These are phyloP conservation scores for Heterotis niloticus DNA, from an alignment of 2,113 vertebrate genomes.

Conservation along the genomic window DNA sequence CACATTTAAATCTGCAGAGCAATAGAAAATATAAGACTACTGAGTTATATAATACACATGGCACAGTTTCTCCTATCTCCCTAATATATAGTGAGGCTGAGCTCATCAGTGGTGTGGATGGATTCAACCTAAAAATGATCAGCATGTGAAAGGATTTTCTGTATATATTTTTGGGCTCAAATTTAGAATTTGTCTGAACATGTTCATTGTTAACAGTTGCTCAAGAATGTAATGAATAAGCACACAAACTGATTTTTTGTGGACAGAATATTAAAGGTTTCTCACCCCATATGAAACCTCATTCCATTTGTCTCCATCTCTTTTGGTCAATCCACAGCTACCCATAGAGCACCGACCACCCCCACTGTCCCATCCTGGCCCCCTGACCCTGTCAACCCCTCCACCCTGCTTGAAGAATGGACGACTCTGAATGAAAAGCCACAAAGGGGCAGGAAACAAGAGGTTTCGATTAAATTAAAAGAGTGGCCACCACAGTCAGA, in stretches of 20 bases:
- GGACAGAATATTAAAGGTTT: background rate
- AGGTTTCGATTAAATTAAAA: conserved; percentile 5
- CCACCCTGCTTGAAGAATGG: background rate
- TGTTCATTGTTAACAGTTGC: background rate
- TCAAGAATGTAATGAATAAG: background rate
- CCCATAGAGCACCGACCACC: background rate
- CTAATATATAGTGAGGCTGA: too few relatives aligned
- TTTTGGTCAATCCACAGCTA: background rate
- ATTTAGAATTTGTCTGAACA: background rate
- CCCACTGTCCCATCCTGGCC: background rate
- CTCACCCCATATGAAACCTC: background rate
- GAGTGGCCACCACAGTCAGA: background rate
- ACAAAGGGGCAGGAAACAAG: background rate
- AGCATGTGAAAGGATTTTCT: too few relatives aligned
- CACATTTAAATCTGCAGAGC: too few relatives aligned
- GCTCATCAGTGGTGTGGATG: too few relatives aligned
- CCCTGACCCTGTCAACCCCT: background rate
- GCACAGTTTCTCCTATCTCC: too few relatives aligned
- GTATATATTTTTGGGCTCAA: too few relatives aligned
- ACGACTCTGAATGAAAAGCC: background rate
- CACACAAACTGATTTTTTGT: too few relatives aligned
- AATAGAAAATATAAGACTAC: too few relatives aligned
- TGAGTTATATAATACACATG: too few relatives aligned
- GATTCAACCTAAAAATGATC: too few relatives aligned
- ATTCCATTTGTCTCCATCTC: background rate